Base-by-base conservation (phyloP, 2,888 invertebrate species). In the Melieria omissa region DNA sequence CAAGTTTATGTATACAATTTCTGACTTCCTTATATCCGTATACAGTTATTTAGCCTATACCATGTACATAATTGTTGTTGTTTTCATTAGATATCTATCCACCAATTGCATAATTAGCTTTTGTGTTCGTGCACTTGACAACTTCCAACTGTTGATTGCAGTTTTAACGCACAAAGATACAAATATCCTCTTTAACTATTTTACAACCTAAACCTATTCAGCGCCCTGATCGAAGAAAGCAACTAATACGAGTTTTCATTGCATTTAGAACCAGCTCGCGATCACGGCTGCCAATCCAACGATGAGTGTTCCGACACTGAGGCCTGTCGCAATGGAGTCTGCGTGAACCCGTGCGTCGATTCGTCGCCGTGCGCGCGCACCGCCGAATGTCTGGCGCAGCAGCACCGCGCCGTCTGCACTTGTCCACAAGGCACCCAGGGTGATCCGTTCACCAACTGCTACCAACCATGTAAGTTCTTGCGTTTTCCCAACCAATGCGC, bases 381-480 rank as follows among this genome's bases (percentile, higher is more conserved):
- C 42, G 95, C 95, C 0, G 91, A 93, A 79, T 96, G 96, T 81
- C 89, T 90, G 73, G 92, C 94, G 0, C 88, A 89, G 72, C 91
- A 92, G 73, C 96, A 96, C 84, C 91, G 91, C 75, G 93, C 95
- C 7, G 87, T 90, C 3, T 96, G 96, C 84, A 89, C 89, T 67
- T 96, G 96, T 83, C 91, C 93, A 61, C 86, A 90, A 9, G 93
- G 92, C 14, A 89, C 92, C 42, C 89, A 90, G 75, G 96, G 96
- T 72, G 91, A 96, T 89, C 94, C 96, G n/a, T 93, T 93, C 79
- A 87, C 91, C 68, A 93, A 92, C 79, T 96, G 96, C 84, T 92
- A 86, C 73, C 82, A 83, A 58, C 82, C 83, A 79, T 78, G 84
- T 84, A 80, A 80, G 83, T 75, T 14, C 5, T 46, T 9, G 46